phyloP scores from a whole-genome alignment of 2,113 vertebrate genomes.

The Grus americana region DNA sequence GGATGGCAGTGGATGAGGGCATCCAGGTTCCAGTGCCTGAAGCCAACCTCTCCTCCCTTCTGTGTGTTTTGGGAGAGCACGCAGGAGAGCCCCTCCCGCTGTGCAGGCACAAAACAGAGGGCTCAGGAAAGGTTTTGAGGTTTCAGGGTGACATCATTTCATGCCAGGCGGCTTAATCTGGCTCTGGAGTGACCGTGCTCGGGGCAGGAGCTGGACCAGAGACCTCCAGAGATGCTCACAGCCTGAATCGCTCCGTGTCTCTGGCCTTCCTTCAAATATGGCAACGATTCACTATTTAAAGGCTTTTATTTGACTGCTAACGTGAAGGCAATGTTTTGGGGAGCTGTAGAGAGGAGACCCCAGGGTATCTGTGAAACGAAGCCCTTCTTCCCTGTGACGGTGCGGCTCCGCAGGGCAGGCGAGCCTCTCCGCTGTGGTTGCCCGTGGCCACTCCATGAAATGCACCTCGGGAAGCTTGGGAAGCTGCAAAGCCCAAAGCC shows the following conservation, averaged over 20 bases:
- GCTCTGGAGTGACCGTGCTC: background rate
- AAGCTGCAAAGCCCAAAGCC: background rate
- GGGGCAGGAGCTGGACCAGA: background rate
- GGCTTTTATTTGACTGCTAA: background rate
- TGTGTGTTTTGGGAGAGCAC: background rate
- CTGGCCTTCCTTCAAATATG: background rate
- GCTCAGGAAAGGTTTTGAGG: background rate
- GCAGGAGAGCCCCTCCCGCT: background rate
- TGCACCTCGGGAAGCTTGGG: background rate
- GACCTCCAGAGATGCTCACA: background rate
- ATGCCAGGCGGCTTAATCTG: background rate
- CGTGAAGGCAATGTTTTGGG: background rate
- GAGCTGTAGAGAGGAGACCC: background rate
- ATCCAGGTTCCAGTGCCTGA: background rate
- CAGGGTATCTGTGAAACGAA: background rate
- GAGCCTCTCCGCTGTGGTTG: background rate
- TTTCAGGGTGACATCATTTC: background rate
- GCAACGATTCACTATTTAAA: background rate
- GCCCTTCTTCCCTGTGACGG: background rate
- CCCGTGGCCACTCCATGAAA: background rate
- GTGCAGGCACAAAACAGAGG: background rate
- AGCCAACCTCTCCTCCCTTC: background rate
- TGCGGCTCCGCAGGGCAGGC: background rate
- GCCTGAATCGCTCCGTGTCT: background rate
- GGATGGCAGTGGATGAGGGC: background rate